Base-by-base conservation (phyloP, 2,113 vertebrate genomes). In the Aphelocoma coerulescens region DNA sequence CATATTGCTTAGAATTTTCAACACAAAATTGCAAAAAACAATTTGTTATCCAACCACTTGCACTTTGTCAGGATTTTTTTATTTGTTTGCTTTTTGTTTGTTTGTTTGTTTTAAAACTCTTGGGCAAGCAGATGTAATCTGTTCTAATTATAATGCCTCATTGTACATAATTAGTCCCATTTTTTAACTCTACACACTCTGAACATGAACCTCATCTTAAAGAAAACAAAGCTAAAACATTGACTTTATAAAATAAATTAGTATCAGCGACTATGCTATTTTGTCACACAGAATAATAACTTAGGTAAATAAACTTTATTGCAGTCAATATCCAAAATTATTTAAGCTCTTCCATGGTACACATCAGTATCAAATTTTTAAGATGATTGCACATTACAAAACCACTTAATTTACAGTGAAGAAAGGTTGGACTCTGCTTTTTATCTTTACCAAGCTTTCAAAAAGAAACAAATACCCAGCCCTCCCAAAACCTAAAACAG, bases 401-500 rank as follows among this genome's bases (percentile, higher is more conserved):
- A 24, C 1, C 28, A 88, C 46, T 94, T 88, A 73, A 93, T 88
- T 96, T 82, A 79, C 71, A 83, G 21, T 44, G 67, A 90, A 95
- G 24, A 35, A 83, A 91, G 69, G 43, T n/a, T 91, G 71, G 77
- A 88, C 59, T 95, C 88, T 94, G 85, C 15, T 85, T 95, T 91
- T 87, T 73, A 33, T 94, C 78, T 85, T 82, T 77, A 85, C 63
- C 32, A 85, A 85, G 26, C 30, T 93, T 94, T 89, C 71, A 90
- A 85, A 43, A 8, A 96, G 94, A 95, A 95, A 92, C 48, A 95
- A 92, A 92, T 68, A 89, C 28, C 69, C 33, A 78, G 62, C 35
- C 59, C 35, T 90, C 67, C 41, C 63, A 74, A 96, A 96, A 90
- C 88, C 41, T 74, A 76, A 95, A 96, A 1, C 85, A 96, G 88